phyloP scores from a whole-genome alignment of 2,888 invertebrate genomes.

The Helicoverpa assulta region DNA sequence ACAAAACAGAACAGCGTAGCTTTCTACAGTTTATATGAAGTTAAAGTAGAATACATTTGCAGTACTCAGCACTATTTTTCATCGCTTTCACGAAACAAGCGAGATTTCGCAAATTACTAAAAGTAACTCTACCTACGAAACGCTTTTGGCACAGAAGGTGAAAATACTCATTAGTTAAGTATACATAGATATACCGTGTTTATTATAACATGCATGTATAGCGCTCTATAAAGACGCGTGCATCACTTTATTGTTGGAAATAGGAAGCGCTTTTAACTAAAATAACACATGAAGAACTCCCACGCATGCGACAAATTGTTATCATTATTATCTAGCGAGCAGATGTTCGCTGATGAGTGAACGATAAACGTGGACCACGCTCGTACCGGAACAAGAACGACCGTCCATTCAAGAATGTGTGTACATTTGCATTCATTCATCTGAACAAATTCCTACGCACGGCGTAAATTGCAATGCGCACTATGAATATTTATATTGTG shows the following conservation, averaged over 20 bases:
- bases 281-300: conserved; percentile 68
- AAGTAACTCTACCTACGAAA: conserved; percentile 8
- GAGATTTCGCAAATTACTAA: conserved; percentile 19
- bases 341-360: conserved; percentile 41
- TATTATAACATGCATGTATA: conserved; percentile 23
- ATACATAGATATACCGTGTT: conserved; percentile 9
- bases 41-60: not conserved
- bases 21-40: not conserved
- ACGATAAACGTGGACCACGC: conserved; percentile 25
- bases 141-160: conserved; percentile 47
- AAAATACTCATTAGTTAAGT: conserved; percentile 50
- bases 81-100: conserved; percentile 16
- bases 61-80: conserved; percentile 3
- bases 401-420: conserved; percentile 55
- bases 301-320: conserved; percentile 62
- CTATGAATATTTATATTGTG: conserved; percentile 53
- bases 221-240: conserved; percentile 42
- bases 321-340: conserved; percentile 54
- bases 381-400: conserved; percentile 24
- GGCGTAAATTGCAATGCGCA: conserved; percentile 42
- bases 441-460: conserved; percentile 51
- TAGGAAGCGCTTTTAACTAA: conserved; percentile 71
- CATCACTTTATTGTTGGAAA: conserved; percentile 62
- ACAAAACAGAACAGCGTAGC: not conserved
- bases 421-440: conserved; percentile 62